Evolutionary conservation across 92 coral and sea anemone genomes (phyloP), one percentile per base, ranked within the genome.

Genomic region (Epizoanthus stellaris): DNA sequence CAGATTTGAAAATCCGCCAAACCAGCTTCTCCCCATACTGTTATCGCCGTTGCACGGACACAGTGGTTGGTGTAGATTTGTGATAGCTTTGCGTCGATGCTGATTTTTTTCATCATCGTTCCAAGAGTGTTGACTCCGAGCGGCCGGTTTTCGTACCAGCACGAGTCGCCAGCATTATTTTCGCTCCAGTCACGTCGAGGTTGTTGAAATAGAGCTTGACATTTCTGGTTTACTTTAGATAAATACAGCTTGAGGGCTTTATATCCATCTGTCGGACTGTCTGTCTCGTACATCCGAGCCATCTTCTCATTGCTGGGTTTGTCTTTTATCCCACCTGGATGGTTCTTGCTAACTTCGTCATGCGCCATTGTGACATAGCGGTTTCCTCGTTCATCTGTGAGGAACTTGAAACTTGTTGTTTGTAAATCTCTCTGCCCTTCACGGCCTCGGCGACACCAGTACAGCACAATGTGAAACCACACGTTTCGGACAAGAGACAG

Each of bases 91-190:
- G 85, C 88, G 8, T 61, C 84, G 11, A 17, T 43, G 69, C 93
- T 90, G 66, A 82, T 90, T 54, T 79, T 80, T 38, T 84, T 90
- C 89, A 87, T 87, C 88, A 87, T 90, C 19, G 77, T 43, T 13
- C 76, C 77, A 21, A 89, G 82, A 52, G 70, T 85, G 82, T 77
- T 89, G 45, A 89, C 82, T 1, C 92, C 92, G 61, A 85, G 86
- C 12, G 92, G 93, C 1, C 85, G 90, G 74, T 89, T 89, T 77
- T 89, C 74, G 9, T 70, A 85, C 90, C 92, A 91, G 5, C 59
- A 81, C 58, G 74, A 36, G 86, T 70, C 66, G 21, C 43, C 36
- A 30, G 49, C 58, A 14, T 16, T 42, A n/a, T 77, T 39, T 65
- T 69, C 43, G 23, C 54, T 61, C 92, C 93, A 81, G 67, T 89